Conservation (phyloP, 2,113 vertebrate genomes). For the Bubo blakistoni region DNA sequence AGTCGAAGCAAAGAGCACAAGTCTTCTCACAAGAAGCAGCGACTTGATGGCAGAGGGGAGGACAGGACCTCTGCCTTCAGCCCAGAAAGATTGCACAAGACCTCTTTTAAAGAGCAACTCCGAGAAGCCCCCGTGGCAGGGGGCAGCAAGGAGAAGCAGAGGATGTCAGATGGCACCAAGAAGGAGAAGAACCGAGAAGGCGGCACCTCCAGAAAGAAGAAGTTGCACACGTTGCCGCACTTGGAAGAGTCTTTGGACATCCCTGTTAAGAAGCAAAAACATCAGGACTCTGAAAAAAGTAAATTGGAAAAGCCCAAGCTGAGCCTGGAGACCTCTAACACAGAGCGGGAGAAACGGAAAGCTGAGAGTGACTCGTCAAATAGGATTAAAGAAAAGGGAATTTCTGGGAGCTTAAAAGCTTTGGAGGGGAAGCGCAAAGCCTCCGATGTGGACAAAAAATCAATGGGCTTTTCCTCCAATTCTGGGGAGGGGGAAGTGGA, state of each 20-base stretch:
- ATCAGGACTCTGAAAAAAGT: conserved; percentile 69
- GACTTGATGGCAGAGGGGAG: conserved; percentile 38
- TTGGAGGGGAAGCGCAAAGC: conserved; percentile 59
- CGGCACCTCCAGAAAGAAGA: conserved; percentile 57
- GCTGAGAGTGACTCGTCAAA: conserved; percentile 52
- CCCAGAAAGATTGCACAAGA: conserved; percentile 68
- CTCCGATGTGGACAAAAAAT: conserved; percentile 43
- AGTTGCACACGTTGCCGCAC: background rate
- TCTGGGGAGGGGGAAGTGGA: conserved; percentile 74
- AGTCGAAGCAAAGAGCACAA: conserved; percentile 80
- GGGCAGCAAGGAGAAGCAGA: conserved; percentile 61
- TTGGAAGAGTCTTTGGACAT: conserved; percentile 56
- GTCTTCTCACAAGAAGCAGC: conserved; percentile 71
- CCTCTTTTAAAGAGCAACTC: conserved; percentile 62
- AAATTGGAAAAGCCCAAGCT: conserved; percentile 72
- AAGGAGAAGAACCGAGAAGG: conserved; percentile 73
- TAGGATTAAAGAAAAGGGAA: conserved; percentile 73
- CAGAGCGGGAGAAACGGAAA: conserved; percentile 56
- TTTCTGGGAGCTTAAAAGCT: conserved; percentile 57
- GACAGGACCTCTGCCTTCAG: conserved; percentile 41
- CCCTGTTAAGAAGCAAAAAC: conserved; percentile 71
- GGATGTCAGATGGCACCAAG: conserved; percentile 28
- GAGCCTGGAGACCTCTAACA: background rate
- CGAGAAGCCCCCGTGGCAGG: conserved; percentile 32
- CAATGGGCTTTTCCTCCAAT: conserved; percentile 5